Base-by-base conservation (phyloP, 53 echinoderm and acorn worm species). In the Holothuria leucospilota region DNA sequence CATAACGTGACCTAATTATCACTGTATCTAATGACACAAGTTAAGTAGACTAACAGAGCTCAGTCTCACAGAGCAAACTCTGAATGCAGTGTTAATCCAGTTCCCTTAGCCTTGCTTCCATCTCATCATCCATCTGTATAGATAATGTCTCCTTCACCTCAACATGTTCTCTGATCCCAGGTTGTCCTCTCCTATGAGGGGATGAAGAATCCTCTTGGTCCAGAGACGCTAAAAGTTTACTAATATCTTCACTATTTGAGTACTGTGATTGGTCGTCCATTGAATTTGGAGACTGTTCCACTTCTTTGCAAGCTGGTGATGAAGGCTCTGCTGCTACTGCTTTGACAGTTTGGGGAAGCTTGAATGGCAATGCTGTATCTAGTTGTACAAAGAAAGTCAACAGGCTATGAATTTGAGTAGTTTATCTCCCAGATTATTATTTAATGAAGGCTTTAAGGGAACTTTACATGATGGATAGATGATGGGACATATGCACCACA, bases 181-280 rank as follows among this genome's bases (percentile, higher is more conserved):
- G 16, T 16, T 56, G 56, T 75, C 10, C 75, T 52, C 75, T 41
- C 49, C 26, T 42, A 8, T 26, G 2, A 24, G 46, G 23, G 12
- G 74, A 38, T 3, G 72, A n/a, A 0, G 38, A 39, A 16, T 23
- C 75, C 26, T 75, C 75, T 26, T 51, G 75, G 75, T 75, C 52
- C 8, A 75, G 53, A 20, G 75, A 75, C 23, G 75, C 75, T 2
- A 75, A 42, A 12, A 75, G 51, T 27, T 51, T 75, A 52, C 27
- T 52, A 52, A 75, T 75, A 42, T 75, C 75, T 10, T 75, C 75
- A 51, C 51, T 75, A 28, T 75, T 75, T 26, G 75, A 75, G 51
- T 75, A 75, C 49, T 75, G 52, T 25, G 75, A 75, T 26, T 75
- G 75, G 75, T 75, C 75, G 16, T 49, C 75, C 75, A 75, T 75